A percentile compares a stretch with the other conserved stretches of the same genome.
These are phyloP conservation scores for Ennomos quercinarius DNA, from an alignment of 2,888 invertebrate genomes.

Conservation along the genomic window DNA sequence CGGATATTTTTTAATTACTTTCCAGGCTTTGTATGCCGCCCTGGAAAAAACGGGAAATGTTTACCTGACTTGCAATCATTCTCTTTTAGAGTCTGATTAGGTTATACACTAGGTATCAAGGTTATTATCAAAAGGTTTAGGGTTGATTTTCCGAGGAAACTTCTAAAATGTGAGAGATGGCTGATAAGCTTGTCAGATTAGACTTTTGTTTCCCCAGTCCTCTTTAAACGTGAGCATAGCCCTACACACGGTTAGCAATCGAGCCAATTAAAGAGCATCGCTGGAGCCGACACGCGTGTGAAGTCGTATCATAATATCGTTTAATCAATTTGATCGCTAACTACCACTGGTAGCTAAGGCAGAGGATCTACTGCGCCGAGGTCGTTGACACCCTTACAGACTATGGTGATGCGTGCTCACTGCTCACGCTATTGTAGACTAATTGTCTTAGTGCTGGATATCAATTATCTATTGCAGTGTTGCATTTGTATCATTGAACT, in stretches of 20 bases:
- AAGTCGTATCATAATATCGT: conserved; percentile 70
- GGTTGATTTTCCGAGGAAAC: no score
- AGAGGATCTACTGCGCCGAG: conserved; percentile 57
- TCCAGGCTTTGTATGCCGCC: no score
- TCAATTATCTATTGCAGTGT: conserved; percentile 1
- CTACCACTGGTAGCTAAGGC: conserved; percentile 5
- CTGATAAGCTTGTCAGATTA: neutral
- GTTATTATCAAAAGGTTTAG: no score
- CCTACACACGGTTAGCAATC: conserved; percentile 56
- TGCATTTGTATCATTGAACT: conserved; percentile 4
- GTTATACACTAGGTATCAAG: no score
- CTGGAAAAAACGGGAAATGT: no score
- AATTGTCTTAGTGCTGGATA: conserved; percentile 15
- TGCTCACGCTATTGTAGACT: conserved; percentile 28
- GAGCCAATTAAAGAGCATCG: conserved; percentile 77
- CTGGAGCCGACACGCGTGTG: conserved; percentile 61
- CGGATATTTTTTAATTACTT: no score
- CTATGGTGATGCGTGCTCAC: conserved; percentile 27
- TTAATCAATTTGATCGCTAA: conserved; percentile 73
- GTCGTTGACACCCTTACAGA: conserved; percentile 59
- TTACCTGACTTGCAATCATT: no score
- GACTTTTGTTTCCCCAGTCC: conserved; percentile 1
- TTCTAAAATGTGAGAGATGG: no score
- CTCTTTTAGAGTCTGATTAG: no score
- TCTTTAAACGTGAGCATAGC: conserved; percentile 1